These are phyloP conservation scores for Stichopus horrens DNA, from an alignment of 53 echinoderm and acorn worm genomes.

Conservation along the genomic window DNA sequence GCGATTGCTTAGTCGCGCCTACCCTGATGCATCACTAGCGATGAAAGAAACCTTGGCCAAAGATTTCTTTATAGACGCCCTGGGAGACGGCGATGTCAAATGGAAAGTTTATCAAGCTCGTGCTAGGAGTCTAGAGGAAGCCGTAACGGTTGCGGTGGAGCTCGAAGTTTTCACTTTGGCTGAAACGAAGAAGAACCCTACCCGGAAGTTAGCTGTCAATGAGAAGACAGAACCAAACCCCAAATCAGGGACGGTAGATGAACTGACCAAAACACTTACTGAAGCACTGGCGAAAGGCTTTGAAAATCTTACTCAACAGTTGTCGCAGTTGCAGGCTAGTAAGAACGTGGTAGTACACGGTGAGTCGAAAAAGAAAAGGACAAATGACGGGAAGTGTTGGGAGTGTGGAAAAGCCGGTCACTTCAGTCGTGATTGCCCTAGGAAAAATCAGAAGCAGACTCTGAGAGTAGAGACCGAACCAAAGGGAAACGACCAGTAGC, in stretches of 20 bases:
- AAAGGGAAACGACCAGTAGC: conserved; percentile 34
- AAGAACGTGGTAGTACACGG: neutral
- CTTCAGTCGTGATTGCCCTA: conserved; percentile 5
- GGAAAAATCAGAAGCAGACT: neutral
- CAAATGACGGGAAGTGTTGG: conserved; percentile 19
- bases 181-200: neutral
- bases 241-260: neutral
- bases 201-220: neutral
- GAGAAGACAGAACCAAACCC: neutral
- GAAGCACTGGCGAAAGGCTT: neutral
- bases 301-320: neutral
- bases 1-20: conserved; percentile 46
- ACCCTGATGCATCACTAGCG: conserved; percentile 41
- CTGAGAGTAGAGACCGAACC: neutral
- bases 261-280: neutral
- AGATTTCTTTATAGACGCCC: conserved; percentile 62
- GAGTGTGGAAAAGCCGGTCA: conserved; percentile 31
- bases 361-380: neutral
- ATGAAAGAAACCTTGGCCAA: conserved; percentile 53
- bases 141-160: conserved; percentile 53
- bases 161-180: conserved; percentile 54
- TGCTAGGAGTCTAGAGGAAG: conserved; percentile 46
- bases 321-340: neutral
- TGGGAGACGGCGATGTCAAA: conserved; percentile 49
- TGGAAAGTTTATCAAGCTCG: conserved; percentile 49